phyloP scores from a whole-genome alignment of 2,113 vertebrate species.

The Tragelaphus strepsiceros region DNA sequence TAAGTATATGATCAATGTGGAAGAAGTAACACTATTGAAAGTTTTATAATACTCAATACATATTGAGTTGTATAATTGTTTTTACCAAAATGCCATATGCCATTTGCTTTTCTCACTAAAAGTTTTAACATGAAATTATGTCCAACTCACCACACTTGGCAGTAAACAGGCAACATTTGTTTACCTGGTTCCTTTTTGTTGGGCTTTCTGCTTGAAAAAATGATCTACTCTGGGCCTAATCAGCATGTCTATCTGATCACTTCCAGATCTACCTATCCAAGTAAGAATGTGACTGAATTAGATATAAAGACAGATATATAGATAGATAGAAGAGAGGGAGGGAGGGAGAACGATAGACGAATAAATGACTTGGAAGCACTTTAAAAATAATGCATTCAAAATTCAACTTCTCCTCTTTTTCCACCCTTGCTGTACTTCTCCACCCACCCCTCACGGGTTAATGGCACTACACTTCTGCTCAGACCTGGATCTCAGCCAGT shows the following conservation, averaged over 20 bases:
- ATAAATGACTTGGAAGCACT: neutral
- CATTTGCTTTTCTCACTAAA: neutral
- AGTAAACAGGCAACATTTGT: neutral
- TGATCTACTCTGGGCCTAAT: neutral
- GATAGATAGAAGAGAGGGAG: neutral
- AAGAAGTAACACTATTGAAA: neutral
- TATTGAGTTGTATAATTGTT: neutral
- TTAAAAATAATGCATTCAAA: neutral
- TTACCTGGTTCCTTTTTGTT: neutral
- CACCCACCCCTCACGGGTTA: accelerated
- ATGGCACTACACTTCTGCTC: accelerated
- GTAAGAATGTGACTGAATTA: neutral
- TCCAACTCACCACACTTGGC: neutral
- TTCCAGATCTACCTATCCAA: neutral
- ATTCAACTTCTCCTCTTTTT: neutral
- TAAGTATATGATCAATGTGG: neutral
- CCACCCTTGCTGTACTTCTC: too few species aligned
- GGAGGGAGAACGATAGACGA: neutral
- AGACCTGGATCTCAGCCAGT: neutral
- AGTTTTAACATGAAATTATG: neutral
- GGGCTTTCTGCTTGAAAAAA: neutral
- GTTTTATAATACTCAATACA: neutral
- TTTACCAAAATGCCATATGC: neutral
- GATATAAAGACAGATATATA: neutral
- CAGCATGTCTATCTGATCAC: neutral